Evolutionary conservation across 30 jellyfish, hydroid and myxozoan genomes (phyloP).

Genomic region (Turritopsis rubra): DNA sequence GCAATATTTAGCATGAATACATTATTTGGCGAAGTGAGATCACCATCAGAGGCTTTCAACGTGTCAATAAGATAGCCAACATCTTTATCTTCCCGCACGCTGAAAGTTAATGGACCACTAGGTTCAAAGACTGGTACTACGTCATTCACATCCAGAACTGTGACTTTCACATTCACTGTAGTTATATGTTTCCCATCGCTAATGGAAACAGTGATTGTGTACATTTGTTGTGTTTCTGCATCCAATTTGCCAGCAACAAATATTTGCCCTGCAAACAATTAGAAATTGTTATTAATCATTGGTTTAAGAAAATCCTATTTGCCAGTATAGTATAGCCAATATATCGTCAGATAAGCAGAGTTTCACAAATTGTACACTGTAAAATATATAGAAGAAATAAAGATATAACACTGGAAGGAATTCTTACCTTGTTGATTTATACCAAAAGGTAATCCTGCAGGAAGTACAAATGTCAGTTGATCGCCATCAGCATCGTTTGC

Average conservation of each 20-base stretch:
- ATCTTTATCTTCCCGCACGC: background rate
- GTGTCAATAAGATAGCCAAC: slow-evolving; percentile 11
- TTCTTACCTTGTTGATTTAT: background rate
- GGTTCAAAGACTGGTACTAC: slow-evolving; percentile 54
- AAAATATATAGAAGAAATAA: too few relatives aligned
- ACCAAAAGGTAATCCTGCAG: slow-evolving; percentile 14
- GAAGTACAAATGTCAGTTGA: background rate
- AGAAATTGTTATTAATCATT: background rate
- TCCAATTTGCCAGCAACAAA: slow-evolving; percentile 31
- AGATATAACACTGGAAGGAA: background rate
- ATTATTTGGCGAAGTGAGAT: slow-evolving; percentile 47
- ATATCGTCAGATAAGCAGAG: too few relatives aligned
- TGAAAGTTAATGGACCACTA: background rate
- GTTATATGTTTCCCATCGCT: slow-evolving; percentile 39
- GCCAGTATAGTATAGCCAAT: too few relatives aligned
- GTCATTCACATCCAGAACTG: slow-evolving; percentile 58
- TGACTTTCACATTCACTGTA: slow-evolving; percentile 39
- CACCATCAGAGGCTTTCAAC: slow-evolving; percentile 61
- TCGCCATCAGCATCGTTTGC: slow-evolving; percentile 53
- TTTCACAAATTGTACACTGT: too few relatives aligned
- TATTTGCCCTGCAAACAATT: background rate
- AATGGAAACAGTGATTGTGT: slow-evolving; percentile 42
- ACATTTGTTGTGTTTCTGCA: slow-evolving; percentile 46
- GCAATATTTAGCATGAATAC: slow-evolving; percentile 36
- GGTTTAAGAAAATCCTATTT: background rate